Evolutionary conservation across 2,888 invertebrate species (phyloP).

Genomic region (Carterocephalus palaemon): DNA sequence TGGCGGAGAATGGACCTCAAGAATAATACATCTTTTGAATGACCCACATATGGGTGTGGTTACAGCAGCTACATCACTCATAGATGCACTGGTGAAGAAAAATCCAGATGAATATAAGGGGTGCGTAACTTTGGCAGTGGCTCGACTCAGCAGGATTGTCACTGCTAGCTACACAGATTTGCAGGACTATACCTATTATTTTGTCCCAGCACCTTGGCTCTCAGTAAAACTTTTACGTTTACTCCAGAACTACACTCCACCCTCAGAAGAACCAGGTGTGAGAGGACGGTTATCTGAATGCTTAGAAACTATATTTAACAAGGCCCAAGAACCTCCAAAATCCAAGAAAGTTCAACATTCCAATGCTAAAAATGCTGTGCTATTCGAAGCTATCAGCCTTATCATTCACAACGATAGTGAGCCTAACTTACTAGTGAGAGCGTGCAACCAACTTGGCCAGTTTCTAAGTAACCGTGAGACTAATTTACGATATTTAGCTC

Average conservation of each 20-base stretch:
- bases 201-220: conserved; percentile 99
- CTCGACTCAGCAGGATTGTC: conserved; percentile 97
- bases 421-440: conserved; percentile 96
- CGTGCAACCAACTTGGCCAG: conserved; percentile 99
- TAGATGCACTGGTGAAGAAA: conserved; percentile 98
- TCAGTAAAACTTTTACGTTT: conserved; percentile 97
- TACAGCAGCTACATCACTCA: conserved; percentile 98
- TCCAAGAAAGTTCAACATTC: conserved; percentile 99
- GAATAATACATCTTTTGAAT: conserved; percentile 98
- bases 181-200: conserved; percentile 99
- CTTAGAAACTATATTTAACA: conserved; percentile 97
- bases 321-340: conserved; percentile 99
- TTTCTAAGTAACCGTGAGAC: conserved; percentile 98
- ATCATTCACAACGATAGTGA: conserved; percentile 99
- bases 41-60: conserved; percentile 99
- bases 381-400: conserved; percentile 99
- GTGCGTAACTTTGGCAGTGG: conserved; percentile 98
- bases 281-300: conserved; percentile 98
- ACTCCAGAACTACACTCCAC: conserved; percentile 98
- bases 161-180: conserved; percentile 99
- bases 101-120: conserved; percentile 99
- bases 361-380: conserved; percentile 99
- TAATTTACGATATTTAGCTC: conserved; percentile 96
- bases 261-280: conserved; percentile 96
- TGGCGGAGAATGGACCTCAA: conserved; percentile 98